These are phyloP conservation scores for Luffia ferchaultella DNA, from an alignment of 2,888 invertebrate genomes.

Conservation along the genomic window DNA sequence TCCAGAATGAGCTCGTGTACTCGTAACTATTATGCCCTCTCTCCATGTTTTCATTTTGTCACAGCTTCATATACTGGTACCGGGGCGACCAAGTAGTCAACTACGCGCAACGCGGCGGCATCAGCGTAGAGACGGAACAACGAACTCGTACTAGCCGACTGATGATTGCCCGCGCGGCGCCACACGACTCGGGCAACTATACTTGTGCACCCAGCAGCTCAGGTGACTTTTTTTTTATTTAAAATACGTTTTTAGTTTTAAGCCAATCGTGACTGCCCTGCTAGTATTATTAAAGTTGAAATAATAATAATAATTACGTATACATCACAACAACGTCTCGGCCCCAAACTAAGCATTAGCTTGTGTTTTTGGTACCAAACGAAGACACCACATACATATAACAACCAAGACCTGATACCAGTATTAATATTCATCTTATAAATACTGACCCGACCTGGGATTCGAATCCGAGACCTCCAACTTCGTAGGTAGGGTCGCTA, in stretches of 20 bases:
- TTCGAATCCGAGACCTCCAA: no score
- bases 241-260: neutral
- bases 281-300: neutral
- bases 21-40: no score
- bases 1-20: no score
- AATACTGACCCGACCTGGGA: no score
- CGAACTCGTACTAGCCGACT: constrained; percentile 85
- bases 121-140: constrained; percentile 87
- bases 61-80: constrained; percentile 82
- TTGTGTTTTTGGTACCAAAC: no score
- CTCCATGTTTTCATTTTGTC: no score
- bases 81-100: constrained; percentile 85
- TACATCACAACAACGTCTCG: no score
- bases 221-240: constrained; percentile 37
- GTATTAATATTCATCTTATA: no score
- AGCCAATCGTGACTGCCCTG: neutral
- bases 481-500: no score
- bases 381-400: no score
- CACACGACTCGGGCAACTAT: constrained; percentile 89
- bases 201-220: constrained; percentile 88
- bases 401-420: no score
- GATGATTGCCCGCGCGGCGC: constrained; percentile 83
- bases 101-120: constrained; percentile 78
- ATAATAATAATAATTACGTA: neutral
- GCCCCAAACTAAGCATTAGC: no score